phyloP scores from a whole-genome alignment of 2,888 invertebrate genomes.

The Eupithecia dodoneata region DNA sequence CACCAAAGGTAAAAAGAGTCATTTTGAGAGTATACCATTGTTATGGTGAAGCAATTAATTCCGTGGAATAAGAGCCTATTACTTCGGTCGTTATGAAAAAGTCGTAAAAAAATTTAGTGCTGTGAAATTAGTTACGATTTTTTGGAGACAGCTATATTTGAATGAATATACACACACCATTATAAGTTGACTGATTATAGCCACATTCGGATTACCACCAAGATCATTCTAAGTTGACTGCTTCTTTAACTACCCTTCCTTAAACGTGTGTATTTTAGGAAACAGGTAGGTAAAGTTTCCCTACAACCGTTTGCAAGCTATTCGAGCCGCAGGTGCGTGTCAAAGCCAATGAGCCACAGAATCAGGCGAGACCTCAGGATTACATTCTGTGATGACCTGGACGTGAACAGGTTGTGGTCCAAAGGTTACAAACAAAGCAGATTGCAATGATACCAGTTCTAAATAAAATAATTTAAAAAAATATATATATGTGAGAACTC shows the following conservation, averaged over 20 bases:
- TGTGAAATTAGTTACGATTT: background rate
- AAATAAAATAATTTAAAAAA: too few relatives aligned
- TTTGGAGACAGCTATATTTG: too few relatives aligned
- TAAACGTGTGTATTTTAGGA: background rate
- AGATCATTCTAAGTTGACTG: background rate
- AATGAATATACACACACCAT: too few relatives aligned
- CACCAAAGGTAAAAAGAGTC: too few relatives aligned
- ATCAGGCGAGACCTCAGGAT: constrained; percentile 53
- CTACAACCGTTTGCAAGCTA: constrained; percentile 2
- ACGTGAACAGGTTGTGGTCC: background rate
- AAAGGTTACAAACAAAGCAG: background rate
- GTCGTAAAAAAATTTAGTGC: background rate
- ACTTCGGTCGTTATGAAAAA: too few relatives aligned
- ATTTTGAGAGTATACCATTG: too few relatives aligned
- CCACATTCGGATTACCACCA: too few relatives aligned
- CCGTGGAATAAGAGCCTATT: too few relatives aligned
- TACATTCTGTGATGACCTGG: constrained; percentile 51
- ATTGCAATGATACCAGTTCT: background rate
- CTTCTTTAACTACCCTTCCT: background rate
- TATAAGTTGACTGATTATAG: too few relatives aligned
- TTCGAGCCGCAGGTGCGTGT: constrained; percentile 38
- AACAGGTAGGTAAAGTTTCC: background rate
- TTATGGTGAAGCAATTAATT: too few relatives aligned
- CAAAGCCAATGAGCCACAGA: constrained; percentile 53
- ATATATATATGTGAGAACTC: too few relatives aligned